phyloP scores from a whole-genome alignment of 1,140 invertebrate genomes.

The Tetranychus cinnabarinus region DNA sequence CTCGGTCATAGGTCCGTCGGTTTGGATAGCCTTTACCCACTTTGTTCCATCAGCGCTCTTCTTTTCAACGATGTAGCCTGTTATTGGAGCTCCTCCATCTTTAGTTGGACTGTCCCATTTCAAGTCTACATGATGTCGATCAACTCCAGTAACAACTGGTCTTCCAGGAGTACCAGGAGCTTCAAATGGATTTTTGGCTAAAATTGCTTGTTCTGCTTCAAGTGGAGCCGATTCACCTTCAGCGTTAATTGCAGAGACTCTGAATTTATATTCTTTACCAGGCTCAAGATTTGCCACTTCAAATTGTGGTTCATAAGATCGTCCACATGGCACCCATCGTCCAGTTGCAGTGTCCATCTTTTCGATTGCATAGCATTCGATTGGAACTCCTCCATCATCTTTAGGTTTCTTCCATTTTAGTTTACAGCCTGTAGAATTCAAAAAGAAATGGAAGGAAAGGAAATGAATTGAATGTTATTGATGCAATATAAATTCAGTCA shows the following conservation, averaged over 20 bases:
- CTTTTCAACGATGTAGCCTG: conserved; percentile 71
- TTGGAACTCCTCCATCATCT: conserved; percentile 72
- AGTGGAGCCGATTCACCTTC: conserved; percentile 90
- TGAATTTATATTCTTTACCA: conserved; percentile 94
- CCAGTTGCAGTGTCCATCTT: conserved; percentile 80
- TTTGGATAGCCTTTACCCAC: conserved; percentile 76
- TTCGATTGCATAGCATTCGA: conserved; percentile 92
- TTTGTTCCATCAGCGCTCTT: conserved; percentile 76
- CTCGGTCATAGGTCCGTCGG: conserved; percentile 47
- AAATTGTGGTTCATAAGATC: conserved; percentile 48
- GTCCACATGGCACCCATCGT: conserved; percentile 69
- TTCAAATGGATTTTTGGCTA: conserved; percentile 87
- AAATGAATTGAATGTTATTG: too few relatives aligned
- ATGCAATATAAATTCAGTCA: too few relatives aligned
- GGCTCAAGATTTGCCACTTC: conserved; percentile 64
- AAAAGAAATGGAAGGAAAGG: too few relatives aligned
- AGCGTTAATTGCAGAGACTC: conserved; percentile 93
- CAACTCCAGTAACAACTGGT: conserved; percentile 64
- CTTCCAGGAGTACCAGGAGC: conserved; percentile 71
- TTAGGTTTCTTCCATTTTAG: conserved; percentile 76
- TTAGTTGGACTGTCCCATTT: conserved; percentile 78
- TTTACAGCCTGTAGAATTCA: conserved; percentile 37
- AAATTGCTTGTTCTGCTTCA: conserved; percentile 66
- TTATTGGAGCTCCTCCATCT: conserved; percentile 73
- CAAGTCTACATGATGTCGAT: conserved; percentile 72